Base-by-base conservation (phyloP, 2,888 invertebrate genomes). In the Aphodius sticticus region DNA sequence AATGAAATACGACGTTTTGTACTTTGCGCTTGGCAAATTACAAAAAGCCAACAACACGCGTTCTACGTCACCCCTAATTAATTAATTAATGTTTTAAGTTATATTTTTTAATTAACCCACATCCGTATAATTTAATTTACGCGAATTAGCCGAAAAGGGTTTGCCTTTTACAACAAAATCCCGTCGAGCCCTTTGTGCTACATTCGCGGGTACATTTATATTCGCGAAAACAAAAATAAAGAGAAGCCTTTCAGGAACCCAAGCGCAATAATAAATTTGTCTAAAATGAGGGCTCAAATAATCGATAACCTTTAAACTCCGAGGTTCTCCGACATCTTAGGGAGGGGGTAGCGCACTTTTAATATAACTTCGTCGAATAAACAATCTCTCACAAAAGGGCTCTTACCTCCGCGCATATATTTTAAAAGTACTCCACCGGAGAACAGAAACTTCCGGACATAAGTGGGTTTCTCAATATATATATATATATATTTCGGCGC, bases 401-500 rank as follows among this genome's bases (percentile, higher is more conserved):
- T 78, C 74, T 78, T 78, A 78, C 78, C 78, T 78, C 70, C 78
- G 36, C 74, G 78, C 78, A 69, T 75, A 78, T 78, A 78, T 78
- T 82, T 82, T 83, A 82, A 83, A 83, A 83, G 83, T 83, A 79
- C 82, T 81, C 76, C 77, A 82, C 77, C 75, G 74, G 78, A 3
- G 53, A 53, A 53, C 53, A 5, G 53, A 53, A 84, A 83, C 84
- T 84, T 85, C 85, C 84, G 82, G 80, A 81, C 81, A 83, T 85
- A 83, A 85, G 85, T 84, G 84, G 84, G 82, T 81, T 83, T 83
- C 82, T 82, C 83, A 81, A 83, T 74, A 75, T 80, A 80, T 79
- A 77, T 80, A 80, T 79, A 77, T 78, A 78, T 78, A 78, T 84
- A 84, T 84, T 83, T 84, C 83, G 84, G 82, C 82, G 83, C 84